Base-by-base conservation (phyloP, 2,888 invertebrate species). In the Microchrysa polita region DNA sequence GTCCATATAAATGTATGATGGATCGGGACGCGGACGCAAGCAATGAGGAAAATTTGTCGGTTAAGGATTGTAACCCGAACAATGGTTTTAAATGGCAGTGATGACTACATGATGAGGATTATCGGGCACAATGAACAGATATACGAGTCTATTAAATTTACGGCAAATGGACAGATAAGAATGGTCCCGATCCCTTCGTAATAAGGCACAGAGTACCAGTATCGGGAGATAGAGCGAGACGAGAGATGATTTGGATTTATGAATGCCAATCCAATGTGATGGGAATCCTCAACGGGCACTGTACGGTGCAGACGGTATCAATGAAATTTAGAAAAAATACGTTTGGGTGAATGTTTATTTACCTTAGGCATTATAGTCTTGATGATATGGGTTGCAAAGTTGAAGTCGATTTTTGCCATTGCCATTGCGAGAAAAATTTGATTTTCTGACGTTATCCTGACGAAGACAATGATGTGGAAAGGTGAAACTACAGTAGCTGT, bases 81-180 rank as follows among this genome's bases (percentile, higher is more conserved):
- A 77, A 78, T 77, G 74, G 74, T 74, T 77, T 80, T 79, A 80
- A 81, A 81, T 80, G 80, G 79, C 81, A 80, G 79, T 81, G 82
- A 81, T 82, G 82, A 83, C 83, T 81, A 81, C 79, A 82, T 83
- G 82, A 82, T 83, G 81, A 82, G 83, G 83, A 83, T 83, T 83
- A 82, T 80, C 78, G 78, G 79, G 80, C 79, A 79, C 76, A 76
- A 74, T 77, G 61, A 60, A 73, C 52, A 76, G 74, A 59, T 57
- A 60, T 72, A 60, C n/a, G 72, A 73, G 67, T 73, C 67, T 73
- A 73, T 73, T 73, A 73, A 73, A 73, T 73, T 73, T 67, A 67
- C 59, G 60, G 73, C 67, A 69, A 73, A 73, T 73, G 73, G 67
- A 59, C 67, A 67, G 57, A 73, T 65, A 73, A 73, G 48, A 73